Percentiles rank a stretch among this genome's conserved stretches.
phyloP scores from a whole-genome alignment of 2,888 invertebrate species.

The Catonia carolina region DNA sequence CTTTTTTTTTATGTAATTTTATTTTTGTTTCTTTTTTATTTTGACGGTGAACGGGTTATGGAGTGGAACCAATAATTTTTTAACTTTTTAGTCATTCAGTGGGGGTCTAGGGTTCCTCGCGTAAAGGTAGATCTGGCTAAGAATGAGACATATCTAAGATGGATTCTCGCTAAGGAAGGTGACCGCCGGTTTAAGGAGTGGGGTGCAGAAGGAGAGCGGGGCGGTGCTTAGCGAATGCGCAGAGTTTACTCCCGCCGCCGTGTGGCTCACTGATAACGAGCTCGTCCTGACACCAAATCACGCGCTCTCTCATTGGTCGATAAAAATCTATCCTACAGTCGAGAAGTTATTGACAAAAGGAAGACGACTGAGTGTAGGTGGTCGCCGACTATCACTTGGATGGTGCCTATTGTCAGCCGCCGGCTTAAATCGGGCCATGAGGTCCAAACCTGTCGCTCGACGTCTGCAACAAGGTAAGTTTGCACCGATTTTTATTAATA shows the following conservation, averaged over 20 bases:
- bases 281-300: slow-evolving; percentile 14
- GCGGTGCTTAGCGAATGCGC: slow-evolving; percentile 12
- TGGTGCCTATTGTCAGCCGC: no score
- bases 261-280: slow-evolving; percentile 15
- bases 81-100: no score
- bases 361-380: slow-evolving; percentile 1
- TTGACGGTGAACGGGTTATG: no score
- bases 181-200: not conserved
- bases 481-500: not conserved
- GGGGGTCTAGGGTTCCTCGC: no score
- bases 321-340: slow-evolving; percentile 18
- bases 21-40: no score
- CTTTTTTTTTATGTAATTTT: no score
- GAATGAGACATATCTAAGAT: no score
- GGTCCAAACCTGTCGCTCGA: slow-evolving; percentile 24
- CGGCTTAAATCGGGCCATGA: slow-evolving; percentile 8
- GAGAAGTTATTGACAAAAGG: slow-evolving; percentile 18
- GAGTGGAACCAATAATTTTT: no score
- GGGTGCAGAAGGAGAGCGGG: not conserved
- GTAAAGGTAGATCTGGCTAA: no score
- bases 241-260: slow-evolving; percentile 19
- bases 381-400: no score
- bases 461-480: slow-evolving; percentile 20
- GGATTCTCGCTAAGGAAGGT: no score
- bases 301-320: slow-evolving; percentile 18